Conservation (phyloP, 2,113 vertebrate species). For the Atrichornis clamosus region DNA sequence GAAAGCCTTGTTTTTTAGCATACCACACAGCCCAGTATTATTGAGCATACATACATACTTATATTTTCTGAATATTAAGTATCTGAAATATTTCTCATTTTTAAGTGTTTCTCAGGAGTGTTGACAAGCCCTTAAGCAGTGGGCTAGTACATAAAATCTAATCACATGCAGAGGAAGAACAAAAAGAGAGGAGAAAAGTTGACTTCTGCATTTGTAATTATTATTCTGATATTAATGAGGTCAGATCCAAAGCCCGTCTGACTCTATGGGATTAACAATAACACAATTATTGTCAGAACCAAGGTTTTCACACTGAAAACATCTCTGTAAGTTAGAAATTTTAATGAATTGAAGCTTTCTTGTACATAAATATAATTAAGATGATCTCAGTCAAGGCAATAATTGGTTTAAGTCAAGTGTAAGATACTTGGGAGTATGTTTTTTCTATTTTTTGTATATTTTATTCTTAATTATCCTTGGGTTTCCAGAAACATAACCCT, state of each 20-base stretch:
- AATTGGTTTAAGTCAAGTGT: neutral
- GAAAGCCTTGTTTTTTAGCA: neutral
- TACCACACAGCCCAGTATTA: neutral
- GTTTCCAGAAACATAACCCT: neutral
- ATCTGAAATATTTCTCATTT: neutral
- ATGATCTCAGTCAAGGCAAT: neutral
- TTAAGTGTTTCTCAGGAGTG: neutral
- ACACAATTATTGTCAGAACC: neutral
- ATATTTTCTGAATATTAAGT: neutral
- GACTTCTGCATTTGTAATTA: constrained; percentile 26
- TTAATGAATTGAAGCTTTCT: constrained; percentile 4
- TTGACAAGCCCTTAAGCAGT: neutral
- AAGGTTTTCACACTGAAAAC: neutral
- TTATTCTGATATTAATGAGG: constrained; percentile 33
- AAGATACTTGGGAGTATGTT: neutral
- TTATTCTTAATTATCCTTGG: neutral
- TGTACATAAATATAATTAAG: neutral
- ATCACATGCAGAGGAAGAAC: neutral
- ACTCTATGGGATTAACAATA: neutral
- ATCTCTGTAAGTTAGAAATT: neutral
- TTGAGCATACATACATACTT: neutral
- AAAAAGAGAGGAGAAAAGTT: neutral
- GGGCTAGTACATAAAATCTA: neutral
- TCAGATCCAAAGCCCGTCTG: neutral
- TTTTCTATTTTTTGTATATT: neutral